phyloP scores from a whole-genome alignment of 2,797 vertebrate species.

The Pagetopsis macropterus region DNA sequence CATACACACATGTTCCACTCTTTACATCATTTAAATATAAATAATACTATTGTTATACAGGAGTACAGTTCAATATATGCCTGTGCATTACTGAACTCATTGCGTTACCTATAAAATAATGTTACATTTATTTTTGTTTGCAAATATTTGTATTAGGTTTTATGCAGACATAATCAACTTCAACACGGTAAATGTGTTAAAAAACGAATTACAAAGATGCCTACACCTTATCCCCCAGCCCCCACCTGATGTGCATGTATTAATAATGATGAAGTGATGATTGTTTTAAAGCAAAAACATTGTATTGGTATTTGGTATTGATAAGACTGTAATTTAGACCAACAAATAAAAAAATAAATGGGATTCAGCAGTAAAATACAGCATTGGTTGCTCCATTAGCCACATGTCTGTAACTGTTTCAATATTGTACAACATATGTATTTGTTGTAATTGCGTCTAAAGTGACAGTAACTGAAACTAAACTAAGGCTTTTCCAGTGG shows the following conservation, averaged over 20 bases:
- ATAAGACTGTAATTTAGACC: no score
- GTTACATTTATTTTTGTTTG: neutral
- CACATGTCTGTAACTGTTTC: no score
- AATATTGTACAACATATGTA: no score
- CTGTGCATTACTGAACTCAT: neutral
- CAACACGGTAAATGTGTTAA: no score
- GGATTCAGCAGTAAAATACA: no score
- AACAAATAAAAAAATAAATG: no score
- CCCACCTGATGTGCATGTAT: neutral
- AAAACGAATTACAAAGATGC: no score
- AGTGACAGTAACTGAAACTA: neutral
- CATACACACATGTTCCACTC: neutral
- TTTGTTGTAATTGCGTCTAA: neutral
- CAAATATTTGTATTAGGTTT: no score
- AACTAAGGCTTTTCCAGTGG: neutral
- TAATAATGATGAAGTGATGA: neutral
- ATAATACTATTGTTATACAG: neutral
- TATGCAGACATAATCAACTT: no score
- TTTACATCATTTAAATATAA: neutral
- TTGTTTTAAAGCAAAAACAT: neutral
- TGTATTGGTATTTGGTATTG: no score
- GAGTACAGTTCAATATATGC: neutral
- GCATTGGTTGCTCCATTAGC: no score
- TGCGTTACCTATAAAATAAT: neutral
- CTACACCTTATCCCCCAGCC: no score